Evolutionary conservation across 2,797 vertebrate genomes (phyloP).

Genomic region (Chelon labrosus): DNA sequence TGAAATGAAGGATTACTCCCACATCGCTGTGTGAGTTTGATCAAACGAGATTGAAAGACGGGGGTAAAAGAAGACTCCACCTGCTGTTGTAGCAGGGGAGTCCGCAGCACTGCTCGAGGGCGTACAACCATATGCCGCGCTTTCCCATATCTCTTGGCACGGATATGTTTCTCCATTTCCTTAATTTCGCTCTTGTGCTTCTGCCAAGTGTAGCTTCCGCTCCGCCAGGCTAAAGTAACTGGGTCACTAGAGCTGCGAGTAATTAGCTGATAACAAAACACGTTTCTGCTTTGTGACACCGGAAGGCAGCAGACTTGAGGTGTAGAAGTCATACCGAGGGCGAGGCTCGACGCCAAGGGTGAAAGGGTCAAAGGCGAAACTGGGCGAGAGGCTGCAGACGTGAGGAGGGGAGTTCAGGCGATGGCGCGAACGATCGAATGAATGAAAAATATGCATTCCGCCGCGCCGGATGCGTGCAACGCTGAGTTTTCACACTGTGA

Average conservation of each 20-base stretch:
- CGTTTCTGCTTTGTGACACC: slow-evolving; percentile 53
- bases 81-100: slow-evolving; percentile 56
- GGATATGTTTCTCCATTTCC: slow-evolving; percentile 70
- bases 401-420: background rate
- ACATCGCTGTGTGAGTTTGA: slow-evolving; percentile 38
- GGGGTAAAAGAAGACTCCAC: slow-evolving; percentile 41
- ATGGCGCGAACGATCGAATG: slow-evolving; percentile 11
- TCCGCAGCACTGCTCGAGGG: slow-evolving; percentile 49
- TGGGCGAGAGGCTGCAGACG: background rate
- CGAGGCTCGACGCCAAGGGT: background rate
- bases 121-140: slow-evolving; percentile 64
- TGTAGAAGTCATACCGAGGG: slow-evolving; percentile 16
- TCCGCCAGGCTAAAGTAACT: slow-evolving; percentile 75
- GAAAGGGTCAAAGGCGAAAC: slow-evolving; percentile 51
- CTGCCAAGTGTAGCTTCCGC: slow-evolving; percentile 75
- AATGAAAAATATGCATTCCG: slow-evolving; percentile 15
- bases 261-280: slow-evolving; percentile 75
- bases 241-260: slow-evolving; percentile 76
- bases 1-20: slow-evolving; percentile 40
- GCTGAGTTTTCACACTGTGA: slow-evolving; percentile 3
- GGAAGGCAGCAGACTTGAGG: slow-evolving; percentile 34
- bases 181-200: slow-evolving; percentile 72
- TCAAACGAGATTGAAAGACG: slow-evolving; percentile 26
- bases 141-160: slow-evolving; percentile 70
- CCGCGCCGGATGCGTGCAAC: background rate